These are phyloP conservation scores for Macropus fuliginosus DNA, from an alignment of 2,797 vertebrate genomes.

Conservation along the genomic window DNA sequence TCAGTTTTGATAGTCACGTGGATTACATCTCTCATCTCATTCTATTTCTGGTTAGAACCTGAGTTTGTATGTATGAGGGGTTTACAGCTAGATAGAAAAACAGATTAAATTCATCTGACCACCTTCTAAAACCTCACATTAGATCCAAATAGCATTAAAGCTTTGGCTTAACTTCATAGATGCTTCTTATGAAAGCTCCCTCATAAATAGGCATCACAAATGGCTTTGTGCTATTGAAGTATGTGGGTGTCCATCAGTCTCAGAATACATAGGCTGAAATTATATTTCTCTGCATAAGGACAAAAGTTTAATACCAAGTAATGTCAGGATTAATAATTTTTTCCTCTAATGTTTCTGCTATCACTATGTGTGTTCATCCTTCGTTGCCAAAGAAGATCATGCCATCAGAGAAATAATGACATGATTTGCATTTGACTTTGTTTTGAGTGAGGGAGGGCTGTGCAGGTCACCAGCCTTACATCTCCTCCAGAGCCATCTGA, in stretches of 20 bases:
- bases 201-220: not conserved
- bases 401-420: too few relatives aligned
- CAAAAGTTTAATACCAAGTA: not conserved
- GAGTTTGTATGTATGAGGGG: not conserved
- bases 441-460: too few relatives aligned
- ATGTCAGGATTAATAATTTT: not conserved
- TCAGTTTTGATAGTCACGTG: not conserved
- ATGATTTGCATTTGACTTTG: too few relatives aligned
- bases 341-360: too few relatives aligned
- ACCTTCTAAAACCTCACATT: not conserved
- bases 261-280: not conserved
- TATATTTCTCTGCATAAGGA: not conserved
- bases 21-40: constrained; percentile 13
- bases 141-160: constrained; percentile 28
- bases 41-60: constrained; percentile 26
- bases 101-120: constrained; percentile 44
- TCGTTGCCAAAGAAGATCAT: too few relatives aligned
- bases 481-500: too few relatives aligned
- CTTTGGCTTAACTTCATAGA: not conserved
- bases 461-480: too few relatives aligned
- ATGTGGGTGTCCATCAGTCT: fast-evolving
- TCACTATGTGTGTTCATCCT: too few relatives aligned
- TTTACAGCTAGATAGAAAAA: constrained; percentile 47
- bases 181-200: not conserved
- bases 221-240: not conserved